Evolutionary conservation across 2,888 invertebrate genomes (phyloP).

Genomic region (Pseudococcus jackbeardsleyi): DNA sequence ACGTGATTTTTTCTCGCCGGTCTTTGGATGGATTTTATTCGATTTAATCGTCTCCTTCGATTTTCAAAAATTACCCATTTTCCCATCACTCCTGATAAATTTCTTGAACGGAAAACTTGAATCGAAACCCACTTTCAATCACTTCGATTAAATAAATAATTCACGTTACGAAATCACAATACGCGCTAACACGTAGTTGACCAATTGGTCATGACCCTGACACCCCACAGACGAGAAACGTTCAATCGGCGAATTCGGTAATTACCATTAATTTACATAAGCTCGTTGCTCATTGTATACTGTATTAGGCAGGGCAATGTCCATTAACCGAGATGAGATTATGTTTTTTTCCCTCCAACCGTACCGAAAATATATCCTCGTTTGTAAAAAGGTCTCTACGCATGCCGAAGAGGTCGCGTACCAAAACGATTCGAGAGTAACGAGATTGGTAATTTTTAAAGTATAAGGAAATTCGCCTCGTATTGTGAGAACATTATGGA

Average conservation of each 20-base stretch:
- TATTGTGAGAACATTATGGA: neutral
- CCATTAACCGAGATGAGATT: conserved; percentile 20
- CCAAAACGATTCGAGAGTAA: neutral
- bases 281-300: conserved; percentile 9
- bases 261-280: conserved; percentile 43
- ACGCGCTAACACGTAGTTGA: neutral
- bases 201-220: conserved; percentile 22
- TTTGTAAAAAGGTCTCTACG: neutral
- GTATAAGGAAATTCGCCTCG: neutral
- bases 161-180: neutral
- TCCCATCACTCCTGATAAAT: no score
- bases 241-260: conserved; percentile 29
- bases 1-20: no score
- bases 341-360: neutral
- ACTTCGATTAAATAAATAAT: neutral
- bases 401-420: neutral
- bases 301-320: conserved; percentile 3
- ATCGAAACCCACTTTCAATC: neutral
- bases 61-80: no score
- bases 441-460: neutral
- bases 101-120: neutral
- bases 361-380: neutral
- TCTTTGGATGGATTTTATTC: no score
- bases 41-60: no score
- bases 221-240: neutral